A percentile compares a stretch with the other conserved stretches of the same genome.
These are phyloP conservation scores for Mimachlamys varia DNA, from an alignment of 2,888 invertebrate species.

Conservation along the genomic window DNA sequence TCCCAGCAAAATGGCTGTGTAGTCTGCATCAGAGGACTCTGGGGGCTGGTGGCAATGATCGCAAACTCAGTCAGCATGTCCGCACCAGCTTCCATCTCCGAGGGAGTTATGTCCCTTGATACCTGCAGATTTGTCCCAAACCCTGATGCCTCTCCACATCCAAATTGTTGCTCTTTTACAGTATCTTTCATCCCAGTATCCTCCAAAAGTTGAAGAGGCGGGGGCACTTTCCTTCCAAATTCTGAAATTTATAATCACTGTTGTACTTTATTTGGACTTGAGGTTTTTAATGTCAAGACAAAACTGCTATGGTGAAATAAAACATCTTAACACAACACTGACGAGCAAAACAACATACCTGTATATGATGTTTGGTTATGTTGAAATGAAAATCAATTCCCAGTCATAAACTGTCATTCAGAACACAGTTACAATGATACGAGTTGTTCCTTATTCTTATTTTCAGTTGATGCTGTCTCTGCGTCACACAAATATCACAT, in stretches of 20 bases:
- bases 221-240: not conserved
- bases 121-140: not conserved
- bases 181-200: not conserved
- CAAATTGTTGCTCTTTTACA: not conserved
- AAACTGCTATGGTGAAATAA: too few species aligned
- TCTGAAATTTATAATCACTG: not conserved
- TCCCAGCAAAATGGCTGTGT: constrained; percentile 63
- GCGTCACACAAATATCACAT: too few species aligned
- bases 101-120: not conserved
- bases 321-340: too few species aligned
- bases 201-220: not conserved
- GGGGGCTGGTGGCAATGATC: constrained; percentile 80
- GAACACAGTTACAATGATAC: too few species aligned
- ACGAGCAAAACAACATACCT: too few species aligned
- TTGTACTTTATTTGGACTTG: too few species aligned
- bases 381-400: too few species aligned
- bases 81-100: constrained; percentile 37
- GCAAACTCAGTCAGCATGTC: constrained; percentile 74
- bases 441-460: too few species aligned
- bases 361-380: too few species aligned
- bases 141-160: not conserved
- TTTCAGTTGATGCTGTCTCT: too few species aligned
- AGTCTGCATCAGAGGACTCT: constrained; percentile 77
- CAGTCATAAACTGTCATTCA: too few species aligned
- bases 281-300: too few species aligned